phyloP scores from a whole-genome alignment of 2,113 vertebrate genomes.

The Thomomys bottae region DNA sequence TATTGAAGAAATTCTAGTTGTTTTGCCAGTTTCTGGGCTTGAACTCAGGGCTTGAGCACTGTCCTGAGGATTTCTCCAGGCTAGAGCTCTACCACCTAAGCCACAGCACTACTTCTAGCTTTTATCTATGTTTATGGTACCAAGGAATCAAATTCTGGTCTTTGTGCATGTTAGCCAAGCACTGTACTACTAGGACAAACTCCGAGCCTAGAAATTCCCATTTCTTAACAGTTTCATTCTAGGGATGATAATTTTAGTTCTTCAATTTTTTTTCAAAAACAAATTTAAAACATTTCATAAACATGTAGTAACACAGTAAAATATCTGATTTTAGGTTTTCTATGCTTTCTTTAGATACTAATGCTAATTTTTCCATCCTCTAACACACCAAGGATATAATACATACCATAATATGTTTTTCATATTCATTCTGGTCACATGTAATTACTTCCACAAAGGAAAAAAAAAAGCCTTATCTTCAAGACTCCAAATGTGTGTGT shows the following conservation, averaged over 20 bases:
- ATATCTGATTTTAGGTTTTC: not conserved
- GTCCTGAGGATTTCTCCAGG: no score
- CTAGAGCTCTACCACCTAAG: no score
- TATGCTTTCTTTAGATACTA: not conserved
- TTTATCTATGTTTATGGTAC: no score
- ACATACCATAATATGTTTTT: not conserved
- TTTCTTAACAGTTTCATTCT: no score
- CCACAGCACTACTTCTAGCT: no score
- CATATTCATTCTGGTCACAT: not conserved
- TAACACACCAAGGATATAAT: no score
- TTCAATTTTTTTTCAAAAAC: not conserved
- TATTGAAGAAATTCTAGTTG: not conserved
- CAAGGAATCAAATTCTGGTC: no score
- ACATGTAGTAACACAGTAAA: not conserved
- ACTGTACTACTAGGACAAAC: no score
- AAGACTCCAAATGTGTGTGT: not conserved
- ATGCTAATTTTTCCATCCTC: not conserved
- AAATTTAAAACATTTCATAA: not conserved
- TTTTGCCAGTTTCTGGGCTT: no score
- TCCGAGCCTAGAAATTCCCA: no score
- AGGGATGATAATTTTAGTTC: conserved; percentile 14
- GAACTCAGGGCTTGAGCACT: no score
- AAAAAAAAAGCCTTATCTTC: not conserved
- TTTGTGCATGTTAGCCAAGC: no score
- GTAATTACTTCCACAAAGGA: not conserved